phyloP scores from a whole-genome alignment of 2,113 vertebrate genomes.

The Urocynchramus pylzowi region DNA sequence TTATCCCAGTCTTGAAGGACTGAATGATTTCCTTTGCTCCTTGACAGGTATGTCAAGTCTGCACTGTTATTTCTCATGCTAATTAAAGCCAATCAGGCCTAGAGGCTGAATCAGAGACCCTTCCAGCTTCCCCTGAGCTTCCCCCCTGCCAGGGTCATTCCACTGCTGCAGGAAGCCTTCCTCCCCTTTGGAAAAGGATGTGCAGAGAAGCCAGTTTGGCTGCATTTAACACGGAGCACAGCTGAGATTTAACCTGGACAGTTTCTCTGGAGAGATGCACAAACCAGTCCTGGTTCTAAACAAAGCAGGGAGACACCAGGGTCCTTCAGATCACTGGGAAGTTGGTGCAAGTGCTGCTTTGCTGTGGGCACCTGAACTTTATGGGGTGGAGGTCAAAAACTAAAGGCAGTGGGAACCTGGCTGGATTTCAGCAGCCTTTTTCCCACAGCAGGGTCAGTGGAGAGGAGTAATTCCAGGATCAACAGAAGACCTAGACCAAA shows the following conservation, averaged over 20 bases:
- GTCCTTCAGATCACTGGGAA: neutral
- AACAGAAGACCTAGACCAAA: neutral
- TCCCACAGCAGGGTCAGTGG: neutral
- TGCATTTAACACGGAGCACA: neutral
- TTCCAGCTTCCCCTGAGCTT: neutral
- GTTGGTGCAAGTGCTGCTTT: neutral
- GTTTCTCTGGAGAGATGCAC: neutral
- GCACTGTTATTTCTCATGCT: neutral
- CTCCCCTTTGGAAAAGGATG: neutral
- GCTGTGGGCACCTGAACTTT: neutral
- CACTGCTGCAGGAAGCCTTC: neutral
- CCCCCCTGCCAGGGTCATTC: fast-evolving
- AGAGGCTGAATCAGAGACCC: neutral
- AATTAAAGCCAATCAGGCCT: neutral
- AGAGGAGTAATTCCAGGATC: neutral
- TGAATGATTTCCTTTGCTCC: neutral
- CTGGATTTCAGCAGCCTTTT: neutral
- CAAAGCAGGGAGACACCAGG: neutral
- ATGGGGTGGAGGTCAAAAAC: neutral
- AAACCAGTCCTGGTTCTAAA: neutral
- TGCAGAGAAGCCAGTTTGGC: neutral
- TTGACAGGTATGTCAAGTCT: neutral
- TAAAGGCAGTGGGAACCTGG: neutral
- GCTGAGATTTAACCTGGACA: neutral
- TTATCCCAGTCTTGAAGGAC: neutral